phyloP scores from a whole-genome alignment of 2,888 invertebrate species.

The Calameuta idolon region DNA sequence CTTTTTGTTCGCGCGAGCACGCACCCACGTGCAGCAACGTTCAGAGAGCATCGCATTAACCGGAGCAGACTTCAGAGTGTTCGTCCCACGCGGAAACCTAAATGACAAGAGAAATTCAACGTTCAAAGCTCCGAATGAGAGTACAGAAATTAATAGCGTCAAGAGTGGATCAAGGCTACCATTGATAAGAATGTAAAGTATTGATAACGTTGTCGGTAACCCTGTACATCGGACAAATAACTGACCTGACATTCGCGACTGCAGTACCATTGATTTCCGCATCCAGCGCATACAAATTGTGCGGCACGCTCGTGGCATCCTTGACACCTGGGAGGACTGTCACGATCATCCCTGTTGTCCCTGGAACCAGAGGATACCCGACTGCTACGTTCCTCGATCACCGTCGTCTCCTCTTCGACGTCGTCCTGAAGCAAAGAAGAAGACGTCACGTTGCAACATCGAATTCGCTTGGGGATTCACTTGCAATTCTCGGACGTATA shows the following conservation, averaged over 20 bases:
- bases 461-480: neutral
- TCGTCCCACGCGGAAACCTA: conserved; percentile 90
- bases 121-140: neutral
- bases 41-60: conserved; percentile 66
- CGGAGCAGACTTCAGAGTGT: conserved; percentile 86
- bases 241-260: conserved; percentile 91
- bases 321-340: conserved; percentile 82
- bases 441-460: neutral
- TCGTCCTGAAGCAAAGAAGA: conserved; percentile 58
- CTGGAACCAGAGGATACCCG: conserved; percentile 53
- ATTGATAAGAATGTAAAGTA: neutral
- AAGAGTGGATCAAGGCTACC: too few relatives aligned
- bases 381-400: conserved; percentile 68
- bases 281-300: conserved; percentile 90
- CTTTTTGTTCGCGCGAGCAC: neutral
- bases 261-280: conserved; percentile 95
- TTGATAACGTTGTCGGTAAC: neutral
- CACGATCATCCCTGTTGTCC: conserved; percentile 59
- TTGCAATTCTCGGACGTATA: conserved; percentile 4
- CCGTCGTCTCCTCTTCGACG: conserved; percentile 70
- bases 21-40: neutral
- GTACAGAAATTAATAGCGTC: neutral
- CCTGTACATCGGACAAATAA: neutral
- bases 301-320: conserved; percentile 85
- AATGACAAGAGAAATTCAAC: conserved; percentile 43